Base-by-base conservation (phyloP, 2,888 invertebrate genomes). In the Papilio protenor region DNA sequence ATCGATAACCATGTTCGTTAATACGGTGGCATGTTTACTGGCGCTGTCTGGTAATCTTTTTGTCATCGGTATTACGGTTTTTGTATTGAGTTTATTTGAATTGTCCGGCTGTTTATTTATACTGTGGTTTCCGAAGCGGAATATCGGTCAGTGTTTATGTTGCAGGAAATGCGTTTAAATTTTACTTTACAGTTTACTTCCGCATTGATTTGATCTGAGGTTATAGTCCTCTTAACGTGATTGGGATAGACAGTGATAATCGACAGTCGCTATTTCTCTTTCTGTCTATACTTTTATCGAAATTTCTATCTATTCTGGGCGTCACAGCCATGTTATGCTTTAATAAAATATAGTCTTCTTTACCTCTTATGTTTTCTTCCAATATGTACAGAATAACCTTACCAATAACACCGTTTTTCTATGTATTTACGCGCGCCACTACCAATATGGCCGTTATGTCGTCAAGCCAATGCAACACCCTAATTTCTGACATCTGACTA, bases 31-130 rank as follows among this genome's bases (percentile, higher is more conserved):
- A 27, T 71, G 76, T 76, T 71, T 59, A 76, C 45, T 40, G 47
- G 1, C 27, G 14, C 8, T 49, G 47, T 57, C 61, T 33, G 33
- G 64, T 49, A 64, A 77, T 77, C 72, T 77, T 72, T 72, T 77
- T 77, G 76, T 72, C 76, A 72, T 72, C 59, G 21, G 52, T 71
- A 57, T 69, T 61, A 70, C 76, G 47, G 70, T 76, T 71, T 76
- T 57, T 73, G 73, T 74, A 23, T 61, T 23, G 61, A 23, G 23
- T 75, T 75, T 75, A 70, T 75, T 40, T 18, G 21, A 45, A 75
- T 45, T 75, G 75, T 57, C 55, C 40, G 75, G 55, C 33, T 75
- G 69, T 66, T 33, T 75, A n/a, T 75, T 75, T 75, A 75, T 75
- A n/a, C 27, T 52, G 27, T 23, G 40, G 57, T 75, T 69, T 55